These are phyloP conservation scores for Petrocephalus zakoni DNA, from an alignment of 2,113 vertebrate genomes.

Conservation along the genomic window DNA sequence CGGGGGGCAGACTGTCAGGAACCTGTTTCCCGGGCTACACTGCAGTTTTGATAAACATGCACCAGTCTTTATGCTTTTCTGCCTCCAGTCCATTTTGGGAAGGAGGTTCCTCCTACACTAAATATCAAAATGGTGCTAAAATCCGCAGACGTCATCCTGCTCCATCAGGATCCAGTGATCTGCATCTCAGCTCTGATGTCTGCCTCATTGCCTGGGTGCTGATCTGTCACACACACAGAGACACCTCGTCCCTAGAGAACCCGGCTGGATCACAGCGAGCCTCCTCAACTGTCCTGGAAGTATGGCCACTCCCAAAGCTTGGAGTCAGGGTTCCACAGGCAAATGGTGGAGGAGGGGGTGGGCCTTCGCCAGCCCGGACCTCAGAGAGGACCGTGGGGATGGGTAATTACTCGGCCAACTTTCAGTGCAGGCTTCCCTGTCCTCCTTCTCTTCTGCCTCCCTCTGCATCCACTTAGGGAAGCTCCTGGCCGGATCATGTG, in stretches of 20 bases:
- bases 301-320: neutral
- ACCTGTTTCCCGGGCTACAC: neutral
- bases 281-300: neutral
- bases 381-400: neutral
- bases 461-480: neutral
- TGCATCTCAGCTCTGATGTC: constrained; percentile 2
- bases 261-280: neutral
- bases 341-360: neutral
- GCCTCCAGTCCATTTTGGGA: neutral
- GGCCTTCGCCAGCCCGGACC: neutral
- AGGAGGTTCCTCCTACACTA: neutral
- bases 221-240: neutral
- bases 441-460: neutral
- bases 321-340: neutral
- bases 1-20: neutral
- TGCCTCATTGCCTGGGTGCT: neutral
- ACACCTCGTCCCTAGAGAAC: neutral
- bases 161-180: neutral
- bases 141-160: neutral
- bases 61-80: neutral
- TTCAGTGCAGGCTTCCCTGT: neutral
- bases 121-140: neutral
- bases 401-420: neutral
- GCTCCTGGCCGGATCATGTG: neutral
- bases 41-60: neutral